Percentiles rank a stretch among this genome's conserved stretches.
Conservation (phyloP, 2,113 vertebrate genomes). For the Hiodon tergisus region DNA sequence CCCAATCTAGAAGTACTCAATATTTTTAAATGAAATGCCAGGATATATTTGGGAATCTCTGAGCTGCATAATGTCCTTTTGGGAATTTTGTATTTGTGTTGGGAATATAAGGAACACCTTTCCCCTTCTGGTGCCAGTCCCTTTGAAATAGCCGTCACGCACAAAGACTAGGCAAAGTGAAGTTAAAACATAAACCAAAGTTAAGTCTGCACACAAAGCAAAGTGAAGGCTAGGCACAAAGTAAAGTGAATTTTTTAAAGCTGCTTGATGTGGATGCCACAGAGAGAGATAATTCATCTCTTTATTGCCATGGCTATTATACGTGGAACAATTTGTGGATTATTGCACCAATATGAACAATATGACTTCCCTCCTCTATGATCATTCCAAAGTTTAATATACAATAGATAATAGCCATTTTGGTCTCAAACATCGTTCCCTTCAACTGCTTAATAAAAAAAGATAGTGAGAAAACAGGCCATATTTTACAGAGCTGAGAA, state of each 20-base stretch:
- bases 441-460: slow-evolving; percentile 4
- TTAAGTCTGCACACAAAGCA: not conserved
- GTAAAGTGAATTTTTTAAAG: not conserved
- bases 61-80: not conserved
- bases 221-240: not conserved
- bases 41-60: not conserved
- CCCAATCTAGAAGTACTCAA: not conserved
- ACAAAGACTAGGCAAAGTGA: not conserved
- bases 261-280: not conserved
- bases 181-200: not conserved
- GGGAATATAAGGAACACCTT: no score
- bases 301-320: not conserved
- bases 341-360: slow-evolving; percentile 16
- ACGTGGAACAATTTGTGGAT: slow-evolving; percentile 11
- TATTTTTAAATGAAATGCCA: not conserved
- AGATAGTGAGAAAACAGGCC: not conserved
- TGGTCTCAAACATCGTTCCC: slow-evolving; percentile 12
- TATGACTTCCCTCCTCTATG: not conserved
- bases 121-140: no score
- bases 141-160: no score
- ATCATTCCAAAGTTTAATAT: slow-evolving; percentile 8
- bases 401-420: slow-evolving; percentile 9
- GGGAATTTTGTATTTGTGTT: not conserved
- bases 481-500: not conserved
- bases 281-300: slow-evolving; percentile 11